Conservation (phyloP, 2,113 vertebrate genomes). For the Mellivora capensis region DNA sequence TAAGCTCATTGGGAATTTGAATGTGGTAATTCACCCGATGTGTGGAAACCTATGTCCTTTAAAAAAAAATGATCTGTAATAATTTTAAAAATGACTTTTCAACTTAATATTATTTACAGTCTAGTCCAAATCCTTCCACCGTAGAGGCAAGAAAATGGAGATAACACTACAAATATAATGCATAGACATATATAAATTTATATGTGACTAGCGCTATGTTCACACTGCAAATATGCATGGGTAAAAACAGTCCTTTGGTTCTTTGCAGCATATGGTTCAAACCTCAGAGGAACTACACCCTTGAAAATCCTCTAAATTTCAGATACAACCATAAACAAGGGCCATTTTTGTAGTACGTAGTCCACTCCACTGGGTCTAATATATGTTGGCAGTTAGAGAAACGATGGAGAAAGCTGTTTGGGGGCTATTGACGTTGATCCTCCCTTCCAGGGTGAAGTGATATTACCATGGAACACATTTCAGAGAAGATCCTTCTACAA, state of each 20-base stretch:
- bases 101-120: background rate
- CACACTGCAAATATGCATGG: background rate
- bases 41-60: background rate
- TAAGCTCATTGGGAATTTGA: background rate
- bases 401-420: background rate
- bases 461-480: background rate
- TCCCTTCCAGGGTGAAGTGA: background rate
- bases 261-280: background rate
- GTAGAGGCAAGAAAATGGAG: background rate
- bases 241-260: background rate
- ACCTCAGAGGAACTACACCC: background rate
- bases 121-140: background rate
- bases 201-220: background rate
- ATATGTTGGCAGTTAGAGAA: background rate
- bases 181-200: background rate
- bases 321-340: background rate
- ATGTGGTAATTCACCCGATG: background rate
- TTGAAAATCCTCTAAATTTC: background rate
- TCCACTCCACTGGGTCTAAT: background rate
- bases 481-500: background rate
- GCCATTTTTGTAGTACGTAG: rapidly evolving
- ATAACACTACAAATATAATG: background rate
- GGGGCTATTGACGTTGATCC: background rate
- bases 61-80: background rate
- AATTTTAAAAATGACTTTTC: background rate